Conservation (phyloP, 2,888 invertebrate species). For the Oligia strigilis region DNA sequence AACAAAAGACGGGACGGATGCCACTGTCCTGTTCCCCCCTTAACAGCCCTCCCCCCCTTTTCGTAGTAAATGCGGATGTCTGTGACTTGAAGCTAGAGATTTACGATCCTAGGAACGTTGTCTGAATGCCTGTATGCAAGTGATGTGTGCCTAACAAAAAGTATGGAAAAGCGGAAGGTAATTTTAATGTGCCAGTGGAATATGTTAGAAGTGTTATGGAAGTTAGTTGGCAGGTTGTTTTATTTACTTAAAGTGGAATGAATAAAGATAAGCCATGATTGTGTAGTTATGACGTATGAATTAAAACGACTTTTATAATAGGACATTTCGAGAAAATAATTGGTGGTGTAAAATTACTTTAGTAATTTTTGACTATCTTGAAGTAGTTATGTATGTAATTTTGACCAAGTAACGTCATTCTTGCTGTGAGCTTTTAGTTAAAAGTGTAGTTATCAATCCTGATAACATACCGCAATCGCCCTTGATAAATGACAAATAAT, state of each 20-base stretch:
- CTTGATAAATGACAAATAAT: slow-evolving; percentile 19
- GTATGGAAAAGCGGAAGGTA: slow-evolving; percentile 55
- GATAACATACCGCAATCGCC: slow-evolving; percentile 13
- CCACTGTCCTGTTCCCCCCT: slow-evolving; percentile 61
- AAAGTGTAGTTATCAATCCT: neutral
- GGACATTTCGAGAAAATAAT: neutral
- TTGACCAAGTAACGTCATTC: slow-evolving; percentile 2
- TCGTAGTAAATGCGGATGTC: slow-evolving; percentile 66
- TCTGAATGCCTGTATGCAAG: slow-evolving; percentile 58
- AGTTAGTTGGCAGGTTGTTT: slow-evolving; percentile 22
- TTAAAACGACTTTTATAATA: neutral
- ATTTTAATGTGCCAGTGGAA: slow-evolving; percentile 56
- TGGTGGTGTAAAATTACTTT: neutral
- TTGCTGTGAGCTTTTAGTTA: neutral
- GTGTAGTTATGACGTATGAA: neutral
- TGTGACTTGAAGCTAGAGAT: slow-evolving; percentile 67
- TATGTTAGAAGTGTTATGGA: slow-evolving; percentile 34
- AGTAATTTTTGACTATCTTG: neutral
- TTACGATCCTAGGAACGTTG: slow-evolving; percentile 63
- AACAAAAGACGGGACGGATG: slow-evolving; percentile 79
- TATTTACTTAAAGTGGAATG: slow-evolving; percentile 21
- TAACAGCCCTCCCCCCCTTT: slow-evolving; percentile 29
- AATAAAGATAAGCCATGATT: neutral
- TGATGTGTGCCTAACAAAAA: slow-evolving; percentile 63
- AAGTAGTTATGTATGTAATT: neutral